Base-by-base conservation (phyloP, 2,113 vertebrate genomes). In the Corythornis vintsioides region DNA sequence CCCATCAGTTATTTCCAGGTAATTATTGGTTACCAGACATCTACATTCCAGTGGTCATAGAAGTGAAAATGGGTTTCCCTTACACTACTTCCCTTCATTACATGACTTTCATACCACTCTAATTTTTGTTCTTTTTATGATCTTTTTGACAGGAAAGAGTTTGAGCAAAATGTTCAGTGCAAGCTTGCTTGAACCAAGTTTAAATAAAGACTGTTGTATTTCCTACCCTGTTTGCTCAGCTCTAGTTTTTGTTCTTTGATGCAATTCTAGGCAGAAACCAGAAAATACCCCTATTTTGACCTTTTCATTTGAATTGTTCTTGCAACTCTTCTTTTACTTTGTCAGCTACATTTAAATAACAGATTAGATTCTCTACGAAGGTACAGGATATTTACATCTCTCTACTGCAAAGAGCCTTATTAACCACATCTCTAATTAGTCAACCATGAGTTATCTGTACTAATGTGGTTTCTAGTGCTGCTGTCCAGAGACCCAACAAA, bases 271-370 rank as follows among this genome's bases (percentile, higher is more conserved):
- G 66, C 75, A 90, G 79, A 89, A 65, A 87, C n/a, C n/a, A 69
- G 88, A 95, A 95, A 87, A 59, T 52, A 29, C n/a, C 15, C 42
- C 71, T 95, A 38, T 92, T 86, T 94, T 90, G 79, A 92, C 61
- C 71, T 94, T 95, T 94, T 82, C 16, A 40, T 91, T 93, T 97
- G 89, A 95, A n/a, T 75, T 88, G 56, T 55, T 94, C 28, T 43
- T 78, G 7, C 10, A 81, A 67, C 6, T 57, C 77, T 89, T 96
- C 38, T 84, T 95, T 31, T 60, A 63, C 33, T 91, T 83, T 73
- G 15, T 91, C 63, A 94, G 61, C n/a, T 56, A 61, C 69, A 33
- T 92, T 80, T 84, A 56, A 94, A 67, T 75, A 86, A 26, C 84
- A 93, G 83, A 92, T 76, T 43, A 43, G 83, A 82, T 55, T 92